Percentiles rank a stretch among this genome's conserved stretches.
These are phyloP conservation scores for Tadarida brasiliensis DNA, from an alignment of 2,797 vertebrate genomes.

Conservation along the genomic window DNA sequence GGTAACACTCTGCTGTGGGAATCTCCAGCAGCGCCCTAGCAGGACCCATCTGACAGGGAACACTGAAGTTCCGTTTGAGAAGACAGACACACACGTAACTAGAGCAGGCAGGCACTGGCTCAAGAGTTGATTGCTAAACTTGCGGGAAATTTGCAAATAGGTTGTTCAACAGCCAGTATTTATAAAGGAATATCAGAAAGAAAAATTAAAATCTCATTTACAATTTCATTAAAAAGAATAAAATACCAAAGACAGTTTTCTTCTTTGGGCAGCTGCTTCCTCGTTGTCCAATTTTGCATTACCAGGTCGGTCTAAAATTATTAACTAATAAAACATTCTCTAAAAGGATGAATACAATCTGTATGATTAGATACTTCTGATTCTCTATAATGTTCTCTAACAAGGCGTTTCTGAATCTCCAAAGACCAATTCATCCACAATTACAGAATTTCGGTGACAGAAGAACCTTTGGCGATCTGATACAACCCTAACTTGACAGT, in stretches of 20 bases:
- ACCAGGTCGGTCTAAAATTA: neutral
- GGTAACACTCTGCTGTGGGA: neutral
- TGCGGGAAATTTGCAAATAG: neutral
- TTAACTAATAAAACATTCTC: slow-evolving; percentile 27
- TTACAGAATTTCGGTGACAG: neutral
- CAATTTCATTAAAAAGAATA: neutral
- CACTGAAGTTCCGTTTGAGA: neutral
- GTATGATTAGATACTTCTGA: neutral
- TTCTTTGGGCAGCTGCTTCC: neutral
- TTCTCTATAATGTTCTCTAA: neutral
- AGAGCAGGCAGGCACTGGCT: neutral
- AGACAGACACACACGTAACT: neutral
- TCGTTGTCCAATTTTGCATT: neutral
- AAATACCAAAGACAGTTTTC: neutral
- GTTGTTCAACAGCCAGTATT: neutral
- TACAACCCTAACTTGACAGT: neutral
- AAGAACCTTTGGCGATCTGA: neutral
- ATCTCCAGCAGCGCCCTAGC: neutral
- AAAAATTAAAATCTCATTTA: neutral
- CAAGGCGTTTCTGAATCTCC: neutral
- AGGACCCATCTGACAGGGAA: neutral
- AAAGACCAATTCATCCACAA: slow-evolving; percentile 12
- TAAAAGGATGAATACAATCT: neutral
- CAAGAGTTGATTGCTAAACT: neutral
- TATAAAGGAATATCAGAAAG: neutral